These are phyloP conservation scores for Eupithecia pulchellata DNA, from an alignment of 2,888 invertebrate genomes.

Conservation along the genomic window DNA sequence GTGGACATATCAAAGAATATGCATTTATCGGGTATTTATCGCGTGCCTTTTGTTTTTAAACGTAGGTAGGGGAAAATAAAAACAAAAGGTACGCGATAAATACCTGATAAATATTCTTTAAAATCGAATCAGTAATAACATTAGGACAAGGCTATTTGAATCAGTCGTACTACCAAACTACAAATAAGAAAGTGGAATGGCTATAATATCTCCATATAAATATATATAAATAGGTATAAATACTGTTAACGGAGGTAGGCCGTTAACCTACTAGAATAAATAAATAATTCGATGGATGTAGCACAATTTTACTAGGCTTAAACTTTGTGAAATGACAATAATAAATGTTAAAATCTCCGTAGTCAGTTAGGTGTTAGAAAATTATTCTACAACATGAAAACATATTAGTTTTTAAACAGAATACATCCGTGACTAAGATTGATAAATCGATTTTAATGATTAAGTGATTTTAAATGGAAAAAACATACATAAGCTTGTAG, in stretches of 20 bases:
- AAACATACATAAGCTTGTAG: background rate
- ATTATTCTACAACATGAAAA: conserved; percentile 12
- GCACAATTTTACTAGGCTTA: conserved; percentile 14
- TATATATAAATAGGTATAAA: no score
- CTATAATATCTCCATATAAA: no score
- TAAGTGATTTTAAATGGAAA: background rate
- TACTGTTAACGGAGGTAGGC: conserved; percentile 32
- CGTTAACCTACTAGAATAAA: conserved; percentile 39
- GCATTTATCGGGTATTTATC: no score
- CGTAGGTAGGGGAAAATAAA: no score
- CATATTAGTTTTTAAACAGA: conserved; percentile 19
- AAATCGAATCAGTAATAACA: no score
- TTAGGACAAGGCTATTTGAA: no score
- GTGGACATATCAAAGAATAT: no score
- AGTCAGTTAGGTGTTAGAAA: conserved; percentile 9
- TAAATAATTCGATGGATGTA: conserved; percentile 34
- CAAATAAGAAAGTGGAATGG: no score
- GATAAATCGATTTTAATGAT: conserved; percentile 19
- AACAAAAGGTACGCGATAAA: no score
- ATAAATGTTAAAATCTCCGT: conserved; percentile 19
- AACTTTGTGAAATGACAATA: conserved; percentile 20
- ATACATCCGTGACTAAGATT: conserved; percentile 7
- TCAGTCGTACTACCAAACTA: no score
- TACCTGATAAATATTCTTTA: no score
- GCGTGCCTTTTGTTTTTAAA: no score